phyloP scores from a whole-genome alignment of 1,140 invertebrate species.

The Sminthurides bifidus region DNA sequence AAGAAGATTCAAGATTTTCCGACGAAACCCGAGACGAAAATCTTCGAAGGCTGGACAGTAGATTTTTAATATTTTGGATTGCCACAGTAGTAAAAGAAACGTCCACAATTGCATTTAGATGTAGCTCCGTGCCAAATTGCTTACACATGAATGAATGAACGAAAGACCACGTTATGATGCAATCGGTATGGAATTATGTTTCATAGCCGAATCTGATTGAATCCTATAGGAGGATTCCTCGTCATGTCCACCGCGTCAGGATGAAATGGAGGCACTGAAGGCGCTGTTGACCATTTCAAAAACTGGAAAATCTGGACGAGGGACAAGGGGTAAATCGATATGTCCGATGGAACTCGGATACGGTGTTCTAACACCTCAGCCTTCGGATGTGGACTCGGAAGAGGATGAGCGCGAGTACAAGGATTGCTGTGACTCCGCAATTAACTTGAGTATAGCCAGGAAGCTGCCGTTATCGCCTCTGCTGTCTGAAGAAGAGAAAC shows the following conservation, averaged over 20 bases:
- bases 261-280: constrained; percentile 39
- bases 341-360: background rate
- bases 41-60: too few species aligned
- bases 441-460: constrained; percentile 23
- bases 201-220: background rate
- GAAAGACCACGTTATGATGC: background rate
- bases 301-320: background rate
- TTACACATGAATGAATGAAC: background rate
- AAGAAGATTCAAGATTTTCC: background rate
- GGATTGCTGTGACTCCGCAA: constrained; percentile 20
- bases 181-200: background rate
- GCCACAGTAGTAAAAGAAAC: too few species aligned
- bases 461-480: background rate
- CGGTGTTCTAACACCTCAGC: constrained; percentile 31
- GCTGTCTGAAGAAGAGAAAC: background rate
- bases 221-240: constrained; percentile 6
- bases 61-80: too few species aligned
- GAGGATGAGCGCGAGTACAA: constrained; percentile 31
- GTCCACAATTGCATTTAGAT: background rate
- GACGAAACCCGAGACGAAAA: background rate
- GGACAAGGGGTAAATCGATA: background rate
- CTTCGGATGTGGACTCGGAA: constrained; percentile 32
- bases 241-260: constrained; percentile 11
- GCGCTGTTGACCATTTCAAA: constrained; percentile 33
- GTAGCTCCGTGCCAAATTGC: background rate